These are phyloP conservation scores for Anguilla marmorata DNA, from an alignment of 2,797 vertebrate species.

Conservation along the genomic window DNA sequence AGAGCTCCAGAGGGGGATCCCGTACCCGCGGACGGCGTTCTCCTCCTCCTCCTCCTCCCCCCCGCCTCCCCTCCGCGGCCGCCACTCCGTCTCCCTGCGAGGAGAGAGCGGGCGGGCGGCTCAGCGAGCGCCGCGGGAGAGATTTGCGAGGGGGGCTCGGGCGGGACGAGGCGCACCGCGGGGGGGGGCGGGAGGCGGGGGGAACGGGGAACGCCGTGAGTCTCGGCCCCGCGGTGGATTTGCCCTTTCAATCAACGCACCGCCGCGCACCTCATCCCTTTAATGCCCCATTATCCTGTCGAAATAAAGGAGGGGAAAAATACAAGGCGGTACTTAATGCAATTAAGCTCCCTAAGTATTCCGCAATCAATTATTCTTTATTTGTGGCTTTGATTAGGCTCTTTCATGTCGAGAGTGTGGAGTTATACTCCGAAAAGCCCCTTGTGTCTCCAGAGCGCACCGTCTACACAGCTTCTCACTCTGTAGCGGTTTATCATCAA, in stretches of 20 bases:
- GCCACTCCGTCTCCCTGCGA: not conserved
- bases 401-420: constrained; percentile 38
- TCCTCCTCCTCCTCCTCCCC: not conserved
- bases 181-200: not conserved
- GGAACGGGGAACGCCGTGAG: not conserved
- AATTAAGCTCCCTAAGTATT: constrained; percentile 50
- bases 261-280: constrained; percentile 26
- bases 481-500: not conserved
- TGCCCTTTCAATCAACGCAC: constrained; percentile 36
- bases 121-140: not conserved
- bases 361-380: constrained; percentile 52
- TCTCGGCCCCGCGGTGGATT: constrained; percentile 32
- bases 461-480: not conserved
- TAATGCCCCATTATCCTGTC: constrained; percentile 46
- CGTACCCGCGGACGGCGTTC: not conserved
- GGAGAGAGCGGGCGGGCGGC: not conserved
- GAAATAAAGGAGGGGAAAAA: constrained; percentile 56
- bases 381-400: constrained; percentile 46
- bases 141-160: not conserved
- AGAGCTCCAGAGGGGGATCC: not conserved
- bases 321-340: constrained; percentile 40
- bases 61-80: not conserved
- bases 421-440: constrained; percentile 30
- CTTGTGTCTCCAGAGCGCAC: not conserved
- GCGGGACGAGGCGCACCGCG: not conserved